phyloP scores from a whole-genome alignment of 92 coral and sea anemone genomes.

The Pocillopora grandis region DNA sequence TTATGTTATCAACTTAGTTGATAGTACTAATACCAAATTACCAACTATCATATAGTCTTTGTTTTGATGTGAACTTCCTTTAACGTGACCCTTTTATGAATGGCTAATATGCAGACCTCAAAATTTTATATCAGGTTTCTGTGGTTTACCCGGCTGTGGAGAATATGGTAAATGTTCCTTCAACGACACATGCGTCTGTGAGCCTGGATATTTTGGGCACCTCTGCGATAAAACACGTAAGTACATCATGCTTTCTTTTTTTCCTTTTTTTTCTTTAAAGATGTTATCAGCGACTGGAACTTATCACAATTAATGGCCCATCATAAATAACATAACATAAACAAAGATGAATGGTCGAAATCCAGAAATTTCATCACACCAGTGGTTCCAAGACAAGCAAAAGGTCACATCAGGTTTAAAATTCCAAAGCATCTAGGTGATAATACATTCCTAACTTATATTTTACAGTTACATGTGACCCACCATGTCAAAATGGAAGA shows the following conservation, averaged over 20 bases:
- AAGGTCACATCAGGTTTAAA: background rate
- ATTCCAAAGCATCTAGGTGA: background rate
- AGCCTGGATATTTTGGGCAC: slow-evolving; percentile 84
- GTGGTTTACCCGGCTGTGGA: slow-evolving; percentile 93
- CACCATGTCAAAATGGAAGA: slow-evolving; percentile 82
- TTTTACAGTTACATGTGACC: slow-evolving; percentile 69
- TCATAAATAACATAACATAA: background rate
- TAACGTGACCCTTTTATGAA: too few species aligned
- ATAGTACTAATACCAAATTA: too few species aligned
- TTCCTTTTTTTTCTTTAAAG: too few species aligned
- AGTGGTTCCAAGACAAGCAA: too few species aligned
- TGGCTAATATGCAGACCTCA: background rate
- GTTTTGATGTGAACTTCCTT: too few species aligned
- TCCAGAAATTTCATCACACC: too few species aligned
- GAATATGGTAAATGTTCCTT: slow-evolving; percentile 77
- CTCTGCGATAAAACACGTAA: slow-evolving; percentile 55
- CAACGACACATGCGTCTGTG: slow-evolving; percentile 92
- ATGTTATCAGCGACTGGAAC: too few species aligned
- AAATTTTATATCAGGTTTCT: slow-evolving; percentile 65
- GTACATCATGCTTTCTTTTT: background rate
- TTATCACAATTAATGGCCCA: too few species aligned
- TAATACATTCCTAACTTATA: background rate
- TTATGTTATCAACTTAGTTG: too few species aligned
- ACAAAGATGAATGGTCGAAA: too few species aligned
- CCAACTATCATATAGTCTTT: too few species aligned